Base-by-base conservation (phyloP, 2,888 invertebrate genomes). In the Drosophila affinis region DNA sequence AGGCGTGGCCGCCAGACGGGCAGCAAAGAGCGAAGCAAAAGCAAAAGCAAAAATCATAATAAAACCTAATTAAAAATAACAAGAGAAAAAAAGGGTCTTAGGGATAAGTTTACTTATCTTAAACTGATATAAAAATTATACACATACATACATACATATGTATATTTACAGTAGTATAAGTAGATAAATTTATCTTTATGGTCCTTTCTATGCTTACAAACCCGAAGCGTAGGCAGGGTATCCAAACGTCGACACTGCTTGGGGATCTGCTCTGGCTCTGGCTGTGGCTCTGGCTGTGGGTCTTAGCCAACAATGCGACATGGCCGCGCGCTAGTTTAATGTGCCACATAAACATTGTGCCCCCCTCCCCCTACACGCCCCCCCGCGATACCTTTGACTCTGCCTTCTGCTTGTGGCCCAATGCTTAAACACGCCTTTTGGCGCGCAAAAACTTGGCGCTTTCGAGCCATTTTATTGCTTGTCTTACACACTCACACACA, bases 51-150 rank as follows among this genome's bases (percentile, higher is more conserved):
- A 83, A 77, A 85, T 70, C 79, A 86, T 71, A 76, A 83, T 80
- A 88, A 86, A 83, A 83, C 88, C 72, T 77, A 77, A 79, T 71
- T 88, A 86, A 87, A 78, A 81, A 76, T 72, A 75, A 62, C 59
- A 62, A 62, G 77, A 45, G 52, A 4, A 32, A 12, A 29, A 29
- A 7, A 29, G 9, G 29, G 29, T 29, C 9, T 2, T 9, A 1
- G 2, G 29, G 29, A 29, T 29, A 29, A 1, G 29, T 9, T 29
- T 9, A 9, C 2, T 9, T 29, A 9, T 7, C 29, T 7, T 27
- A 27, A 1, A 27, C 6, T 7, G 6, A 7, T 7, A 27, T 27
- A 0, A 6, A 27, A 6, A 27, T 27, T 5, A 27, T 27, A 5
- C 18, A 18, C 18, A 18, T 1, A 18, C 18, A 18, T 18, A 18